A percentile compares a stretch with the other conserved stretches of the same genome.
These are phyloP conservation scores for Ibidorhyncha struthersii DNA, from an alignment of 2,113 vertebrate species.

Conservation along the genomic window DNA sequence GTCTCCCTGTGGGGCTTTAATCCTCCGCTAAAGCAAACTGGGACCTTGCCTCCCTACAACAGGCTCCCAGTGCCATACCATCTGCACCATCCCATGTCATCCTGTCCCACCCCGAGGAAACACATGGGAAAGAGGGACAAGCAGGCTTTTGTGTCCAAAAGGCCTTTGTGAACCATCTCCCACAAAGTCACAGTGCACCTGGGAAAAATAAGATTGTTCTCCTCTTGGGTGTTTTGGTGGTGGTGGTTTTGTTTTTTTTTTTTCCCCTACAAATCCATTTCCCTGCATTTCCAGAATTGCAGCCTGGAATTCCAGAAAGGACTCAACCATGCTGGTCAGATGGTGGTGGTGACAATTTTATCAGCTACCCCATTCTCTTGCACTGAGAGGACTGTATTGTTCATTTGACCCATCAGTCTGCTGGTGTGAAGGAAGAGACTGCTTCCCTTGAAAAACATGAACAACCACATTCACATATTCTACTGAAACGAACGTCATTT, in stretches of 20 bases:
- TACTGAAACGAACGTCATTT: background rate
- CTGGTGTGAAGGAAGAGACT: background rate
- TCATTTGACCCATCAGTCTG: rapidly evolving
- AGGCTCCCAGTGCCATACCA: background rate
- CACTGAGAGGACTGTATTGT: background rate
- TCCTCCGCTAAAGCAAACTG: background rate
- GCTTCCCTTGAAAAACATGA: background rate
- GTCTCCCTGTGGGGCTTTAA: background rate
- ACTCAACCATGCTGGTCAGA: background rate
- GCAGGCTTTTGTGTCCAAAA: background rate
- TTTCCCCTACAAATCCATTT: background rate
- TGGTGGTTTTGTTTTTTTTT: no score
- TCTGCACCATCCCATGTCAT: background rate
- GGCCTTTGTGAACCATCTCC: background rate
- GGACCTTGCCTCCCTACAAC: background rate
- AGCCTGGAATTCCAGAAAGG: background rate
- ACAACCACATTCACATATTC: background rate
- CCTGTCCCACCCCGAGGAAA: background rate
- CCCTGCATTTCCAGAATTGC: background rate
- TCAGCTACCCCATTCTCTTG: background rate
- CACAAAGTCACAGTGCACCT: background rate
- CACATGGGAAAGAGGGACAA: background rate
- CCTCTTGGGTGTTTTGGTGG: background rate
- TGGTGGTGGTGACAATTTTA: background rate
- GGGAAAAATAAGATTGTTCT: background rate